These are phyloP conservation scores for Temnopleurus reevesii DNA, from an alignment of 53 echinoderm and acorn worm species.

Conservation along the genomic window DNA sequence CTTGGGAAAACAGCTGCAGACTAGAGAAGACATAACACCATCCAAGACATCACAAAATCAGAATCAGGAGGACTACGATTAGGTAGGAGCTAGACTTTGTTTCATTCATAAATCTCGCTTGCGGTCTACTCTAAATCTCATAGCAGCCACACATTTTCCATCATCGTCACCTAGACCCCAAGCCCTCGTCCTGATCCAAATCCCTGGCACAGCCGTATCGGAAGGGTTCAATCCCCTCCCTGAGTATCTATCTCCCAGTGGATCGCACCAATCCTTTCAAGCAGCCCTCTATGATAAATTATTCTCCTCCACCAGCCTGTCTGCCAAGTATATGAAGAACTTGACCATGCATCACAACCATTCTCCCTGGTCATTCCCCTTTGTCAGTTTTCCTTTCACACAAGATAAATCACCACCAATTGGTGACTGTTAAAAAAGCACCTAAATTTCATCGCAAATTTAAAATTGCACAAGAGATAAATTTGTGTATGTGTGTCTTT, in stretches of 20 bases:
- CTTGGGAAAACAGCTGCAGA: constrained; percentile 56
- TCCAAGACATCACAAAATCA: neutral
- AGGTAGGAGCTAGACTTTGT: neutral
- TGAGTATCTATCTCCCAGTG: constrained; percentile 10
- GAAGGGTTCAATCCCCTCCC: constrained; percentile 40
- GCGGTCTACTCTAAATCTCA: neutral
- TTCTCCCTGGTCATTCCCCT: constrained; percentile 27
- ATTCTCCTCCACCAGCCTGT: neutral
- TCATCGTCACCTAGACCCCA: constrained; percentile 29
- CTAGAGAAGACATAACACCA: neutral
- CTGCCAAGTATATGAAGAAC: neutral
- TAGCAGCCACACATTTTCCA: constrained; percentile 11
- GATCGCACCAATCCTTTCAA: constrained; percentile 3
- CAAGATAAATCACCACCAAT: neutral
- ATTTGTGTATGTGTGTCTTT: too few relatives aligned
- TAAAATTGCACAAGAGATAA: too few relatives aligned
- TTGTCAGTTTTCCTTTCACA: neutral
- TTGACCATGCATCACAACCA: neutral
- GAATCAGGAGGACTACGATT: neutral
- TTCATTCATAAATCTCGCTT: constrained; percentile 43
- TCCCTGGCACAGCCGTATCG: constrained; percentile 20
- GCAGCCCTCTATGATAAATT: neutral
- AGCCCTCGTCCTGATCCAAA: constrained; percentile 12
- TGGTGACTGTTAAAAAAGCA: too few relatives aligned
- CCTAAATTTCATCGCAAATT: too few relatives aligned